A percentile compares a stretch with the other conserved stretches of the same genome.
Evolutionary conservation across 2,113 vertebrate genomes (phyloP).

Genomic region (Egretta garzetta): DNA sequence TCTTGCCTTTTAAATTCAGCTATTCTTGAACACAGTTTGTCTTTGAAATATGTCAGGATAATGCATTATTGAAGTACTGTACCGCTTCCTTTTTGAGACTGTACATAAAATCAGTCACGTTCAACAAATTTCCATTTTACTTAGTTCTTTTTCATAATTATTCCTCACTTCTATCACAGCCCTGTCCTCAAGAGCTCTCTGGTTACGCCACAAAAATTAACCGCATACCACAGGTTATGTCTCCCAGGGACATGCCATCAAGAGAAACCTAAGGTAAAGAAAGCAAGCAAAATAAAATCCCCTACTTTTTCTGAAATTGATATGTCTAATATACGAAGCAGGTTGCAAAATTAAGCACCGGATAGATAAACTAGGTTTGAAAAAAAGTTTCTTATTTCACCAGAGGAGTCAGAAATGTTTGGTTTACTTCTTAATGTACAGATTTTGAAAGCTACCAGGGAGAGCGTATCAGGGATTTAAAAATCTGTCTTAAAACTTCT

Average conservation of each 20-base stretch:
- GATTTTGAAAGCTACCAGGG: neutral
- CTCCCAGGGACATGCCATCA: neutral
- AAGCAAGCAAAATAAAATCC: neutral
- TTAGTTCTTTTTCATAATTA: slow-evolving; percentile 47
- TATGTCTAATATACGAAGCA: neutral
- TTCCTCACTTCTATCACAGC: slow-evolving; percentile 26
- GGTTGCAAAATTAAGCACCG: neutral
- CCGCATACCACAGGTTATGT: slow-evolving; percentile 10
- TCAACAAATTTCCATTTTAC: slow-evolving; percentile 54
- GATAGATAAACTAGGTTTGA: neutral
- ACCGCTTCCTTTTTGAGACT: slow-evolving; percentile 11
- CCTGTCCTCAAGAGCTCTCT: slow-evolving; percentile 7
- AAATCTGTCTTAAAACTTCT: slow-evolving; percentile 12
- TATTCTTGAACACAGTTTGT: slow-evolving; percentile 10
- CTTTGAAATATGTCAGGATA: slow-evolving; percentile 65
- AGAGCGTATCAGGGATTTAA: neutral
- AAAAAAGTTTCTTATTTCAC: neutral
- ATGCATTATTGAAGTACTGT: slow-evolving; percentile 40
- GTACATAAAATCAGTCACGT: slow-evolving; percentile 42
- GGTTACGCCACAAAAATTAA: slow-evolving; percentile 8
- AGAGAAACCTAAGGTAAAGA: neutral
- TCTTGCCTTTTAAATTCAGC: slow-evolving; percentile 50
- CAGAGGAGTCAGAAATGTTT: neutral
- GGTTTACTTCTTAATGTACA: neutral
- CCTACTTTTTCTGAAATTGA: neutral